A percentile compares a stretch with the other conserved stretches of the same genome.
These are phyloP conservation scores for Sinocyclocheilus rhinocerous DNA, from an alignment of 2,113 vertebrate species.

Conservation along the genomic window DNA sequence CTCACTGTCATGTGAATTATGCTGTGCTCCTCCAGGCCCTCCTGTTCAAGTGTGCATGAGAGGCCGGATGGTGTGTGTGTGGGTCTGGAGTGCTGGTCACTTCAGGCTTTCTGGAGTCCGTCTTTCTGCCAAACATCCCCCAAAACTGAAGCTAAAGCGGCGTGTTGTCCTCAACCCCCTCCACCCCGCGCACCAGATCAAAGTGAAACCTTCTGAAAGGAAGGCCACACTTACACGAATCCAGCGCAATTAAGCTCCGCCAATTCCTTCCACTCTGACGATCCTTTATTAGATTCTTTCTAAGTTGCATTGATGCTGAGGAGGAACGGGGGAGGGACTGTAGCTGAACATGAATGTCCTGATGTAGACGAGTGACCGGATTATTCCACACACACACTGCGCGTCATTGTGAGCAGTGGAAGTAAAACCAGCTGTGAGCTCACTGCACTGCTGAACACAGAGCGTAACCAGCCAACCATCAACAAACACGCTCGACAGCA, in stretches of 20 bases:
- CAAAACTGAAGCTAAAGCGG: constrained; percentile 67
- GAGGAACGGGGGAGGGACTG: neutral
- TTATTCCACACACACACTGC: neutral
- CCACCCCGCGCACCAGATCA: constrained; percentile 66
- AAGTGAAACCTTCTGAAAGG: constrained; percentile 66
- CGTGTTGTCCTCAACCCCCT: constrained; percentile 57
- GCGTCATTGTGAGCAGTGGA: neutral
- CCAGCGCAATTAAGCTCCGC: constrained; percentile 70
- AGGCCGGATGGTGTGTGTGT: constrained; percentile 66
- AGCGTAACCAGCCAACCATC: neutral
- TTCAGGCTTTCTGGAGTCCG: constrained; percentile 46
- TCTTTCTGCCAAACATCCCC: constrained; percentile 40
- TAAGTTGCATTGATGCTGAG: neutral
- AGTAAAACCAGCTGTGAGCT: constrained; percentile 23
- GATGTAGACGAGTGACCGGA: neutral
- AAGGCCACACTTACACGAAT: constrained; percentile 61
- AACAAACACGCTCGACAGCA: neutral
- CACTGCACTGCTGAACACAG: neutral
- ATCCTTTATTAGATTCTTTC: constrained; percentile 56
- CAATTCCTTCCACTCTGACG: constrained; percentile 73
- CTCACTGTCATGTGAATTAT: constrained; percentile 56
- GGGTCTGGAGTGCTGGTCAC: constrained; percentile 65
- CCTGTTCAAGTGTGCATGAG: constrained; percentile 67
- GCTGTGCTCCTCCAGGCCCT: constrained; percentile 55
- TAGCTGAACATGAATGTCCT: neutral